A percentile compares a stretch with the other conserved stretches of the same genome.
phyloP scores from a whole-genome alignment of 2,797 vertebrate genomes.

The Sparus aurata region DNA sequence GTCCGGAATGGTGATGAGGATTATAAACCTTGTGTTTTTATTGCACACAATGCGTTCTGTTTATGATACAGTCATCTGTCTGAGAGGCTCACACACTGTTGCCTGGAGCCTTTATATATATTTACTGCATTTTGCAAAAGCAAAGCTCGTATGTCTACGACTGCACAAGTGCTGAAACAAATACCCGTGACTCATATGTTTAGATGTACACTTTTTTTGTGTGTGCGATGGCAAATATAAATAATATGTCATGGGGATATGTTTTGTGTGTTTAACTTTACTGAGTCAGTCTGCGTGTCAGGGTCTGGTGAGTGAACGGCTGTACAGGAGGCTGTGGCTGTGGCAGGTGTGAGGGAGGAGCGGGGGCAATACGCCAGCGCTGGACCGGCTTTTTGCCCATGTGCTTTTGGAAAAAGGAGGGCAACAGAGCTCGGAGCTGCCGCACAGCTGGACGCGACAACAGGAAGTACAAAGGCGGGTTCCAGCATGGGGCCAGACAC shows the following conservation, averaged over 20 bases:
- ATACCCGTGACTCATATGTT: constrained; percentile 28
- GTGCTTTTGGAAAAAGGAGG: constrained; percentile 59
- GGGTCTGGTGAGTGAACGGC: constrained; percentile 37
- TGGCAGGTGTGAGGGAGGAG: constrained; percentile 47
- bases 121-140: constrained; percentile 14
- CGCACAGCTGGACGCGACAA: constrained; percentile 82
- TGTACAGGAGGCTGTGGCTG: constrained; percentile 27
- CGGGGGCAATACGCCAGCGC: constrained; percentile 66
- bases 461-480: constrained; percentile 85
- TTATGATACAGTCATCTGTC: constrained; percentile 56
- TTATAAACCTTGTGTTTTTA: constrained; percentile 69
- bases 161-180: constrained; percentile 21
- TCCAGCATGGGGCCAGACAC: constrained; percentile 84
- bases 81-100: constrained; percentile 43
- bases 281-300: constrained; percentile 51
- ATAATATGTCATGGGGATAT: background rate
- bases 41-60: constrained; percentile 54
- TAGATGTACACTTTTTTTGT: constrained; percentile 13
- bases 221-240: constrained; percentile 4
- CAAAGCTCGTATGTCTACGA: constrained; percentile 10
- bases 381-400: constrained; percentile 44
- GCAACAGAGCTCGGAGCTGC: constrained; percentile 81
- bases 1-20: constrained; percentile 54
- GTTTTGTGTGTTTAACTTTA: constrained; percentile 28
- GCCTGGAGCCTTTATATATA: constrained; percentile 31